These are phyloP conservation scores for Aleiodes leptofemur DNA, from an alignment of 2,888 invertebrate species.

Conservation along the genomic window DNA sequence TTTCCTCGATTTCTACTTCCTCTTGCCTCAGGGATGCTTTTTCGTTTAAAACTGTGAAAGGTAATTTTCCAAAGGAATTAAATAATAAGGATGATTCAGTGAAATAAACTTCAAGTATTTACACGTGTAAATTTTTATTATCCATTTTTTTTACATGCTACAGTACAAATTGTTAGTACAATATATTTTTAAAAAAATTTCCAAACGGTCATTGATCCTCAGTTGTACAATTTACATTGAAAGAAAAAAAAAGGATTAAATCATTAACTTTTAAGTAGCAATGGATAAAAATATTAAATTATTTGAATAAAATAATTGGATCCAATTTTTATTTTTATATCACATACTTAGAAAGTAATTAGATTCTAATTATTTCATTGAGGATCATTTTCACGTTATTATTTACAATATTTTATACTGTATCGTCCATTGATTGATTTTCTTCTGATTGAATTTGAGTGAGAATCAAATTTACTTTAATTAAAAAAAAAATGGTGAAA, in stretches of 20 bases:
- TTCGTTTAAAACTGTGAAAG: too few relatives aligned
- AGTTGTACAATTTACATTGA: background rate
- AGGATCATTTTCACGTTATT: conserved; percentile 5
- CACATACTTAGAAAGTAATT: conserved; percentile 30
- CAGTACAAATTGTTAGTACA: conserved; percentile 11
- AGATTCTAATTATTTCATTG: background rate
- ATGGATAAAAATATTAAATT: conserved; percentile 33
- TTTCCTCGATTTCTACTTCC: too few relatives aligned
- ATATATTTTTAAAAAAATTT: conserved; percentile 13
- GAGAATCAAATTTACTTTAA: background rate
- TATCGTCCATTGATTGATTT: background rate
- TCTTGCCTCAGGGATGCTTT: too few relatives aligned
- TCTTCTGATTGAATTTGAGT: background rate
- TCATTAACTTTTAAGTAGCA: conserved; percentile 23
- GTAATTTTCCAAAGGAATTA: too few relatives aligned
- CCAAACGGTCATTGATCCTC: background rate
- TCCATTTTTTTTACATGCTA: conserved; percentile 7
- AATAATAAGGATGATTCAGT: too few relatives aligned
- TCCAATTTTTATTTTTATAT: conserved; percentile 30
- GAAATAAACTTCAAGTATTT: background rate
- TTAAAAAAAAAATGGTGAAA: too few relatives aligned
- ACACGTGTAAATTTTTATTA: conserved; percentile 30
- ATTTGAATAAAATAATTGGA: background rate
- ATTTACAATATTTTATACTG: conserved; percentile 13
- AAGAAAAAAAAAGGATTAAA: background rate